Evolutionary conservation across 2,797 vertebrate species (phyloP).

Genomic region (Pempheris klunzingeri): DNA sequence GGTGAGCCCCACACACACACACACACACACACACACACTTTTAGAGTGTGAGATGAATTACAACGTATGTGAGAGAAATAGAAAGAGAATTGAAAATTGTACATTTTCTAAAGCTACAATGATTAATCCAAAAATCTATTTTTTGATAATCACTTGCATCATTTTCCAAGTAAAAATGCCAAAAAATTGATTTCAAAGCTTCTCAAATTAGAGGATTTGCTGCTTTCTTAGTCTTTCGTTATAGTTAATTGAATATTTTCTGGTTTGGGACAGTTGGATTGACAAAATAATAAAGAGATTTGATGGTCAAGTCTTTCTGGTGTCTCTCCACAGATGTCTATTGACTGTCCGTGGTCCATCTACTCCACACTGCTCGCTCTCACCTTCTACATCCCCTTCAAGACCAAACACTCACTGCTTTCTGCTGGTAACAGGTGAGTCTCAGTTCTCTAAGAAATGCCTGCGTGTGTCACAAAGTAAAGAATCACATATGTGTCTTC

Average conservation of each 20-base stretch:
- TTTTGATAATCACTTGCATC: not conserved
- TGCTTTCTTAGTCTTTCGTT: not conserved
- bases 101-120: not conserved
- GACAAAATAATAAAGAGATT: not conserved
- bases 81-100: too few species aligned
- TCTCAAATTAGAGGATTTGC: not conserved
- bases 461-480: not conserved
- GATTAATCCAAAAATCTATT: too few species aligned
- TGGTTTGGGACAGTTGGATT: not conserved
- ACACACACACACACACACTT: too few species aligned
- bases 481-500: not conserved
- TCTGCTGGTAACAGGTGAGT: conserved; percentile 93
- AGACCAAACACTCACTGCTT: conserved; percentile 92
- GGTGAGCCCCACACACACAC: conserved; percentile 74
- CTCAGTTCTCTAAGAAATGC: not conserved
- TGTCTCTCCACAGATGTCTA: conserved; percentile 89
- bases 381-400: conserved; percentile 96
- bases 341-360: conserved; percentile 98
- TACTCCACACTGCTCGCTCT: conserved; percentile 96
- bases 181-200: not conserved
- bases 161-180: not conserved
- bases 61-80: not conserved
- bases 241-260: not conserved
- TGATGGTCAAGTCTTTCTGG: not conserved
- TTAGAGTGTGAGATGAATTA: not conserved